Evolutionary conservation across 2,888 invertebrate species (phyloP).

Genomic region (Argyresthia albistria): DNA sequence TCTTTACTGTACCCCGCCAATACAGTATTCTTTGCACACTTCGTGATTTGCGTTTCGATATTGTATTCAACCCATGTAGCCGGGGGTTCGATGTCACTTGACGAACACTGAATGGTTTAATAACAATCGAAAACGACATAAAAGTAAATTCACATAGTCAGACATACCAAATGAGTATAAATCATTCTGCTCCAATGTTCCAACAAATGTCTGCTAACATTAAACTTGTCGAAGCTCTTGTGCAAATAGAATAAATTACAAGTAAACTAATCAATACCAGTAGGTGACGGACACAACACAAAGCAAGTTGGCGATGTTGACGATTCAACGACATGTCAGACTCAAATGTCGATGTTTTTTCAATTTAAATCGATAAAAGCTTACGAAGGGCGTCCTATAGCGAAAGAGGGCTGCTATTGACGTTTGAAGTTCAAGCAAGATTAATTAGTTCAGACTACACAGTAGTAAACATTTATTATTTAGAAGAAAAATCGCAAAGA

Average conservation of each 20-base stretch:
- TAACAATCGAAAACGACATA: no score
- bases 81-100: no score
- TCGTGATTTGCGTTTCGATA: no score
- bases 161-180: no score
- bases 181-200: no score
- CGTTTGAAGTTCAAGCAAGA: constrained; percentile 39
- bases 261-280: constrained; percentile 38
- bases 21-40: no score
- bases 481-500: not conserved
- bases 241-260: constrained; percentile 26
- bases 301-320: constrained; percentile 18
- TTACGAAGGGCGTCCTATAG: constrained; percentile 7
- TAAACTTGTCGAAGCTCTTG: constrained; percentile 12
- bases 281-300: constrained; percentile 29
- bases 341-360: constrained; percentile 51
- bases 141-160: no score
- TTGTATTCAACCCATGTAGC: no score
- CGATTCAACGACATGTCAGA: constrained; percentile 38
- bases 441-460: constrained; percentile 18
- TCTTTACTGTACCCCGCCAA: no score
- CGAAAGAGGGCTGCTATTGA: constrained; percentile 29
- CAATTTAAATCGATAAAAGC: constrained; percentile 50
- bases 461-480: not conserved
- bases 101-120: no score
- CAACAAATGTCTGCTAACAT: no score